Evolutionary conservation across 2,888 invertebrate species (phyloP), one percentile per base, ranked within the genome.

Genomic region (Ormyrus thymus): DNA sequence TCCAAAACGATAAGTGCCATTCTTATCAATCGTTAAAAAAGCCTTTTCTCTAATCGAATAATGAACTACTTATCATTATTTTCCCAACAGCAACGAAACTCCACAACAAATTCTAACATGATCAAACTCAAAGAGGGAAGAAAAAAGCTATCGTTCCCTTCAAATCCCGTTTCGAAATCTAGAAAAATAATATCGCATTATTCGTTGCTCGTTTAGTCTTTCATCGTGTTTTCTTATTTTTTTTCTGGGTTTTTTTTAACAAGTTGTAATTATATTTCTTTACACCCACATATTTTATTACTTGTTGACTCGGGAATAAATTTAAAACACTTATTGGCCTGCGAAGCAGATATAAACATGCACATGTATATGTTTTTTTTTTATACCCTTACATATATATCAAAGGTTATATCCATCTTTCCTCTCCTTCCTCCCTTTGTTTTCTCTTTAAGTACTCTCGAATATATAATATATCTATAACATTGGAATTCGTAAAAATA

Each of bases 201-300:
- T 81, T 85, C 85, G 85, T 84, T 85, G 84, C 84, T 83, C 82
- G 81, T 84, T 84, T 84, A 83, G 81, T 84, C 82, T 84, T 81
- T 78, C 55, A 70, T 71, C 68, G 61, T 73, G 58, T 76, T 76
- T 53, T 62, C 13, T 13, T 15, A 61, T 61, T 69, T 69, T 64
- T 74, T 55, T 15, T 75, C 59, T 43, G 59, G 51, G 2, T 46
- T 68, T 7, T 56, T 45, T 29, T 58, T 74, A 43, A 70, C 48
- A 56, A 43, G 46, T 79, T 69, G 45, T 70, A 9, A 13, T 8
- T 73, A 51, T 46, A 72, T 59, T 58, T 66, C 55, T 62, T 13
- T 71, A 51, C 15, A 15, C 45, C 56, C 11, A n/a, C 6, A 58
- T 15, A 65, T 74, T 70, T 75, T 70, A 53, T 50, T 71, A 15